A percentile compares a stretch with the other conserved stretches of the same genome.
Evolutionary conservation across 2,797 vertebrate genomes (phyloP).

Genomic region (Tauraco hartlaubi): DNA sequence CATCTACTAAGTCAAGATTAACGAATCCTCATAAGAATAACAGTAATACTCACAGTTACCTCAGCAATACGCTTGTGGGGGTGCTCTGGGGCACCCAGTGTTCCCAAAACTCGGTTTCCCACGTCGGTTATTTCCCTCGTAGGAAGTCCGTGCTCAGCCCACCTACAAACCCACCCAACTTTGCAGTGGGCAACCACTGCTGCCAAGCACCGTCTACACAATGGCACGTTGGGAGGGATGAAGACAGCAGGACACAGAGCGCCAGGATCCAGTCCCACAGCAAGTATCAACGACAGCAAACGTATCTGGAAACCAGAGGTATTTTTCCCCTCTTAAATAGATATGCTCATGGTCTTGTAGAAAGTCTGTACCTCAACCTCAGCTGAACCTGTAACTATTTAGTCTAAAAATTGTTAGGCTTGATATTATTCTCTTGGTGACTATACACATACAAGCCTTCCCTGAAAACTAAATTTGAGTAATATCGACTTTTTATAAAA

Average conservation of each 20-base stretch:
- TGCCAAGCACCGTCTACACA: neutral
- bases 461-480: neutral
- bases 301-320: rapidly evolving
- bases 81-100: neutral
- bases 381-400: neutral
- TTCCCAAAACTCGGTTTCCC: neutral
- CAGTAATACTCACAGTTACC: neutral
- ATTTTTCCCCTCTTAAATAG: neutral
- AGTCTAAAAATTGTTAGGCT: neutral
- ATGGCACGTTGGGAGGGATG: rapidly evolving
- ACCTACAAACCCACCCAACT: neutral
- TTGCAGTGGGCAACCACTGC: neutral
- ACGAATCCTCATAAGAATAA: neutral
- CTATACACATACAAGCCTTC: neutral
- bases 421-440: neutral
- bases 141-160: neutral
- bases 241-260: neutral
- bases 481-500: neutral
- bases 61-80: rapidly evolving
- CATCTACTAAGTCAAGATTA: neutral
- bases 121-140: rapidly evolving
- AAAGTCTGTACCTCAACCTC: neutral
- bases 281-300: neutral
- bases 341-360: neutral
- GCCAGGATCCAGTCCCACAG: neutral